Base-by-base conservation (phyloP, 2,797 vertebrate genomes). In the Cephalopachus bancanus region DNA sequence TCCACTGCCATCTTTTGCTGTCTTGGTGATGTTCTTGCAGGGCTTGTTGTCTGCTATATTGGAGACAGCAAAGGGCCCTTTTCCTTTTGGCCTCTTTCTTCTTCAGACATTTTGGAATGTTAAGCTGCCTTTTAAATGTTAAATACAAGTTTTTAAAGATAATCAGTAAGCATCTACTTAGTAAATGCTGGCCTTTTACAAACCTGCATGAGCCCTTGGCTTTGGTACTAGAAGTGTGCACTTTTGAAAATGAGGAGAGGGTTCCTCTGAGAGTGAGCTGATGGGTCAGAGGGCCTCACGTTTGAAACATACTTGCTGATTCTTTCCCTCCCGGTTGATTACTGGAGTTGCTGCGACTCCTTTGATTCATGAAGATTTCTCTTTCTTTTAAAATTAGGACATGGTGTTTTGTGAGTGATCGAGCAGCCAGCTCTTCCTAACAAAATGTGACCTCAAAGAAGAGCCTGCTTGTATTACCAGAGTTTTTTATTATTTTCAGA, bases 361-460 rank as follows among this genome's bases (percentile, higher is more conserved):
- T 0, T 90, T 76, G 57, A 7, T 87, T n/a, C 62, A 67, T 30
- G 55, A 93, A 49, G 60, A 37, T 80, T 94, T 88, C 72, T 89
- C 19, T 94, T 93, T 75, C 91, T 93, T 90, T 97, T 65, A 78
- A 96, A 91, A 93, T 96, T 83, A 67, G 80, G 65, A 10, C 67
- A 65, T 16, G 49, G 30, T 91, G 53, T 93, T 96, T 91, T 69
- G 22, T 57, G 88, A 83, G 72, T 33, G 10, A 19, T 51, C 22
- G 16, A 81, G 79, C 22, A 76, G 60, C 19, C 26, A 60, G 17
- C 24, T 79, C n/a, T 94, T 91, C 88, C 59, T 87, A 81, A 81
- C 71, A 64, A 94, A 93, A 33, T 30, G n/a, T 53, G 37, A 69
- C 64, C 65, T 33, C 26, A 24, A 69, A 92, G n/a, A 92, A 76